These are phyloP conservation scores for Hemicrepidius hirtus DNA, from an alignment of 2,888 invertebrate species.

Conservation along the genomic window DNA sequence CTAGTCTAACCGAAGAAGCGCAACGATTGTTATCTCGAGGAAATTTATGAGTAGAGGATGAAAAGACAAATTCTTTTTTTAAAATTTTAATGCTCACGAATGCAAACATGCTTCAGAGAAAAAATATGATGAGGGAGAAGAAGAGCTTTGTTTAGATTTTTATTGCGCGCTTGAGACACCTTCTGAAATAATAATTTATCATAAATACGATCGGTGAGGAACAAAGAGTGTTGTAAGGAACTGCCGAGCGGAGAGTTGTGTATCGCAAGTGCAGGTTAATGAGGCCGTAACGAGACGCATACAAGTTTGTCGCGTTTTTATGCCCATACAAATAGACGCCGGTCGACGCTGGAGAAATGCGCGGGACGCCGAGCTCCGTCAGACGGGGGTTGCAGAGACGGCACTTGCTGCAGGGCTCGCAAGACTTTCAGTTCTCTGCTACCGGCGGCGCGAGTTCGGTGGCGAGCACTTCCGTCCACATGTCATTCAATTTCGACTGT, in stretches of 20 bases:
- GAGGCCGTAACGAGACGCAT: slow-evolving; percentile 62
- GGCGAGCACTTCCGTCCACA: slow-evolving; percentile 53
- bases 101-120: slow-evolving; percentile 39
- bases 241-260: slow-evolving; percentile 46
- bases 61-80: slow-evolving; percentile 44
- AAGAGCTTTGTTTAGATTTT: slow-evolving; percentile 63
- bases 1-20: slow-evolving; percentile 29
- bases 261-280: slow-evolving; percentile 60
- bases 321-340: slow-evolving; percentile 60
- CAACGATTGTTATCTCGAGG: slow-evolving; percentile 39
- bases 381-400: slow-evolving; percentile 54
- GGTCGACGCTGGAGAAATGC: slow-evolving; percentile 61
- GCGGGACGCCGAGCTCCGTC: slow-evolving; percentile 59
- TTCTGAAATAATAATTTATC: slow-evolving; percentile 63
- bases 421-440: slow-evolving; percentile 46
- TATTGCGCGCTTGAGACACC: slow-evolving; percentile 61
- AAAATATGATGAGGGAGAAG: slow-evolving; percentile 38
- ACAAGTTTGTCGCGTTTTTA: slow-evolving; percentile 59
- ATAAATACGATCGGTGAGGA: slow-evolving; percentile 60
- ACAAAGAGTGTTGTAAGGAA: slow-evolving; percentile 56
- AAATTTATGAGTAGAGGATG: slow-evolving; percentile 43
- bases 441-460: slow-evolving; percentile 41
- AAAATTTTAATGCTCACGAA: slow-evolving; percentile 40
- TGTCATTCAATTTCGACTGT: slow-evolving; percentile 44
- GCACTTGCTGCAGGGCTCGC: slow-evolving; percentile 51